Base-by-base conservation (phyloP, 2,113 vertebrate genomes). In the Thryonomys swinderianus region DNA sequence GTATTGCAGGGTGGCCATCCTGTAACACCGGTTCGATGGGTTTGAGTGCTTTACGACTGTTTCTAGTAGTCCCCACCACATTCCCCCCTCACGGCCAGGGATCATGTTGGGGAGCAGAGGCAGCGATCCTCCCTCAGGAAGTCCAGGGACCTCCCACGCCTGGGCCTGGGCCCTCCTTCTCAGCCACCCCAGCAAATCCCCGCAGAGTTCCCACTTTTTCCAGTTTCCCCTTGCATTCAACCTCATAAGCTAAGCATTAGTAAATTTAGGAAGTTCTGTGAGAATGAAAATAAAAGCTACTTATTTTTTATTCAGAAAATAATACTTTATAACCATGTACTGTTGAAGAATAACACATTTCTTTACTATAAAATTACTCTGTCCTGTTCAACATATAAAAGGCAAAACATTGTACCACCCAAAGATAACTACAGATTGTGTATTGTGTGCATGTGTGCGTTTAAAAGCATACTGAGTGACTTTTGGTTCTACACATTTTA, bases 181-280 rank as follows among this genome's bases (percentile, higher is more conserved):
- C 10, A 90, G 13, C 64, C 2, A 37, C 8, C 59, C n/a, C 80
- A 64, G 32, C 57, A 67, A 69, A 62, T 37, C 25, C 69, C 57
- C 20, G 30, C 51, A 61, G 51, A 40, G 5, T 42, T 59, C 27
- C 21, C 48, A 23, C 6, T 66, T 81, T 17, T 90, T 80, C 14
- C 14, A 73, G 11, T 74, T 45, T 37, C 20, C 10, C 18, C 14
- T 91, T 79, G 8, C 3, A 55, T 3, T 57, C 91, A 42, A 81
- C 85, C 21, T 48, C n/a, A 57, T 53, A 83, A 51, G 25, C 45
- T 20, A 71, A 64, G 32, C 55, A 48, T 59, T 85, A 51, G 0
- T 53, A 80, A 64, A 84, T 40, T 59, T 87, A 76, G 1, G 14
- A 90, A 96, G 25, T 73, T 95, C 32, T 66, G 82, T 96, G 80